Conservation (phyloP, 1,140 invertebrate species). For the Pectinophora gossypiella region DNA sequence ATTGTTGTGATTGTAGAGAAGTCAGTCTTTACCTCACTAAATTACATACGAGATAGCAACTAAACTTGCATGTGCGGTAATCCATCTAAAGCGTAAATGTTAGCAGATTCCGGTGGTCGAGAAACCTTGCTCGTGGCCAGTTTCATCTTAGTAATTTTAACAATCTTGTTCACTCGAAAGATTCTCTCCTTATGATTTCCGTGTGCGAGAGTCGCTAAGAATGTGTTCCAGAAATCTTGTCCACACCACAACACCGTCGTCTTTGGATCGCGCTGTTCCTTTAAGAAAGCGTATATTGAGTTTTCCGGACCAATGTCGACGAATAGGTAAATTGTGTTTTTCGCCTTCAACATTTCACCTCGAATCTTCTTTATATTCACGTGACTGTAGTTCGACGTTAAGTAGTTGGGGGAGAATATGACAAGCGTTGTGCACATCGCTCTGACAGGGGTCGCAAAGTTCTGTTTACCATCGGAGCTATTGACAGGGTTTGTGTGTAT, state of each 20-base stretch:
- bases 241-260: conserved; percentile 52
- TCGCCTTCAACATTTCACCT: conserved; percentile 55
- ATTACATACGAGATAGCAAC: conserved; percentile 35
- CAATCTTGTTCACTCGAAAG: conserved; percentile 8
- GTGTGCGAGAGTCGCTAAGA: conserved; percentile 22
- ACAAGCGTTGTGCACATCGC: conserved; percentile 35
- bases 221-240: conserved; percentile 50
- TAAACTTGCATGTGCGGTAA: conserved; percentile 60
- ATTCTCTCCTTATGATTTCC: neutral
- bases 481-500: conserved; percentile 33
- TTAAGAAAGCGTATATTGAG: conserved; percentile 60
- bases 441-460: conserved; percentile 25
- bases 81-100: conserved; percentile 37
- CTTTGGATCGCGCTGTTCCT: conserved; percentile 47
- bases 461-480: conserved; percentile 16
- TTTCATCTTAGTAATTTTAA: conserved; percentile 8
- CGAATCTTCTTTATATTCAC: conserved; percentile 65
- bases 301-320: conserved; percentile 57
- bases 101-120: conserved; percentile 39
- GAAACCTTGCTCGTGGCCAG: conserved; percentile 23
- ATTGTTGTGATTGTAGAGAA: conserved; percentile 45
- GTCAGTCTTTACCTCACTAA: conserved; percentile 73
- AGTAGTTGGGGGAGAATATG: conserved; percentile 60
- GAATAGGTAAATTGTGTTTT: conserved; percentile 58
- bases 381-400: conserved; percentile 52